Base-by-base conservation (phyloP, 1,140 invertebrate species). In the Euschistus heros region DNA sequence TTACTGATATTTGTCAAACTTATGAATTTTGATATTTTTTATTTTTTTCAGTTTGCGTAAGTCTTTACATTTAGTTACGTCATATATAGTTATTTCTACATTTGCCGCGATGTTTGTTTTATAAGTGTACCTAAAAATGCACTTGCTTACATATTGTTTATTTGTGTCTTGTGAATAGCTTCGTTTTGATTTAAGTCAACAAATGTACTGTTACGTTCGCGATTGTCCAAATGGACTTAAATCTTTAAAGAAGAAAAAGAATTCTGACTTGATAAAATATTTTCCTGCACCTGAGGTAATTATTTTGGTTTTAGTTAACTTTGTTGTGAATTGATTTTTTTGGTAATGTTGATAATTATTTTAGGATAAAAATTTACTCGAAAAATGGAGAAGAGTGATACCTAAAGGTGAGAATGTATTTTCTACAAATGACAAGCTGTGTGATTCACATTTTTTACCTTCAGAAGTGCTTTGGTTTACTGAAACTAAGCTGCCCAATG, bases 131-230 rank as follows among this genome's bases (percentile, higher is more conserved):
- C 33, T 13, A 6, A 37, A 37, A 37, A 37, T 37, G 33, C 33
- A 10, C 8, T 37, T 1, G 33, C 6, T 37, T 4, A 10, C n/a
- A 10, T 37, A 4, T 37, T 37, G 5, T 37, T 37, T 37, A 37
- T 10, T 10, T 2, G 33, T 37, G 7, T 37, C 33, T 37, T 37
- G 33, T 37, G 6, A 37, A 10, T 10, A 37, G 13, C 33, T 37
- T 37, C 13, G 13, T 10, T 37, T 50, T 50, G 47, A 10, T 50
- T 22, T 50, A 18, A 20, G 14, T 50, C 5, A 50, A 10, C 5
- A 50, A 18, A 57, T 57, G 54, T 57, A 24, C 24, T 57, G 54
- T 26, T 57, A 57, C 54, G 54, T 57, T 57, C 24, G 18, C 24
- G 54, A 24, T 57, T 57, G 54, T 24, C 54, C 54, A 24, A 57